Percentiles rank a stretch among this genome's conserved stretches.
Evolutionary conservation across 2,113 vertebrate genomes (phyloP).

Genomic region (Garra rufa): DNA sequence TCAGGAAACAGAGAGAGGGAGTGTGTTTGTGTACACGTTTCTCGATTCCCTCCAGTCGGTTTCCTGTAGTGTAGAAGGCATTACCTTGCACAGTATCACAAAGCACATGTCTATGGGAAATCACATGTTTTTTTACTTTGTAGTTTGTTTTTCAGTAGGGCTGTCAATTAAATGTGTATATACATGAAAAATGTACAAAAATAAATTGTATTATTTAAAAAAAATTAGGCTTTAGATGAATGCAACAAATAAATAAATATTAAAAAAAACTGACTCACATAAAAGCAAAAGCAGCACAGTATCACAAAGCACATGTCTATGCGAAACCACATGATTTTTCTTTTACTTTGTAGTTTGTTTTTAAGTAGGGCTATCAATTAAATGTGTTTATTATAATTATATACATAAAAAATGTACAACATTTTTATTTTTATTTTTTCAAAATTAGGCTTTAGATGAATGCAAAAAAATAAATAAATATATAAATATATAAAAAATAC

Average conservation of each 20-base stretch:
- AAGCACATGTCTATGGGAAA: not conserved
- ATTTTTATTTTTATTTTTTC: no score
- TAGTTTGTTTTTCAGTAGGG: not conserved
- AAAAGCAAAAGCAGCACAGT: no score
- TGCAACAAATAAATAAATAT: no score
- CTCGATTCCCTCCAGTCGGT: conserved; percentile 51
- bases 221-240: no score
- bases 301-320: conserved; percentile 5
- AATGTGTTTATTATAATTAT: not conserved
- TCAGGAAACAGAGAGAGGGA: conserved; percentile 71
- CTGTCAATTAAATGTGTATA: not conserved
- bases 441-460: no score
- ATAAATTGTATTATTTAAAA: no score
- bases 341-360: no score
- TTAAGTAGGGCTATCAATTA: not conserved
- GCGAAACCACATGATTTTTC: not conserved
- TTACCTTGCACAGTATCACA: not conserved
- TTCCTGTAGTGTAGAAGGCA: conserved; percentile 61
- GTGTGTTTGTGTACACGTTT: conserved; percentile 34
- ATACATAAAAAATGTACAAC: not conserved
- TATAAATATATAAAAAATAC: no score
- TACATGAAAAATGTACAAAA: not conserved
- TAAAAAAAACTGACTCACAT: no score
- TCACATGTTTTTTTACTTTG: conserved; percentile 46
- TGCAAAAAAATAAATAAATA: no score